phyloP scores from a whole-genome alignment of 2,797 vertebrate genomes.

The Microhierax caerulescens region DNA sequence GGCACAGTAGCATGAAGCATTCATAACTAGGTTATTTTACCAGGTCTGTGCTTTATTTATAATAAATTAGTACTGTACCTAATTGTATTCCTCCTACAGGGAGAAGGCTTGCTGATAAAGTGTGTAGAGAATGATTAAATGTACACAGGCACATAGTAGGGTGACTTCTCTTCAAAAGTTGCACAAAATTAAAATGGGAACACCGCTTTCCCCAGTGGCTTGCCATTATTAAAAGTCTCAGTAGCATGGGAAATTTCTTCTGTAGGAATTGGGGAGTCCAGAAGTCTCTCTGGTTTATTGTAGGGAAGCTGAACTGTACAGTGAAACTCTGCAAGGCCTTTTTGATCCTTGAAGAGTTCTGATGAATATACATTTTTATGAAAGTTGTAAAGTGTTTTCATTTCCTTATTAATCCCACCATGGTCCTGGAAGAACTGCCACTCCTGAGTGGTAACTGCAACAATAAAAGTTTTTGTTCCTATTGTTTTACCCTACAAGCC shows the following conservation, averaged over 20 bases:
- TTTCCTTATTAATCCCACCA: slow-evolving; percentile 70
- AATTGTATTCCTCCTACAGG: slow-evolving; percentile 72
- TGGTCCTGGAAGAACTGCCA: slow-evolving; percentile 66
- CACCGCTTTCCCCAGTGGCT: slow-evolving; percentile 61
- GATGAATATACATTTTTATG: slow-evolving; percentile 75
- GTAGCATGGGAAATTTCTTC: slow-evolving; percentile 74
- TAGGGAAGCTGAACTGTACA: slow-evolving; percentile 71
- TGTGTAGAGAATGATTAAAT: slow-evolving; percentile 67
- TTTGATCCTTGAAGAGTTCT: slow-evolving; percentile 77
- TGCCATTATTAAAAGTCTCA: slow-evolving; percentile 76
- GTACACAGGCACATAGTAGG: slow-evolving; percentile 52
- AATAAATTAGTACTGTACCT: slow-evolving; percentile 70
- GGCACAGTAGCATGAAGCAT: slow-evolving; percentile 51
- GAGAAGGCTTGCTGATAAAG: slow-evolving; percentile 67
- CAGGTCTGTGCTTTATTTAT: slow-evolving; percentile 69
- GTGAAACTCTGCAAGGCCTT: slow-evolving; percentile 75
- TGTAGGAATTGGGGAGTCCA: slow-evolving; percentile 62
- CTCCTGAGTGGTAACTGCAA: slow-evolving; percentile 64
- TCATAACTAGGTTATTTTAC: slow-evolving; percentile 68
- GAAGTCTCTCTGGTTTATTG: slow-evolving; percentile 67
- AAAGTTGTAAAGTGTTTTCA: slow-evolving; percentile 73
- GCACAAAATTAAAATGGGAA: slow-evolving; percentile 75
- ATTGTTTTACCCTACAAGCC: slow-evolving; percentile 69
- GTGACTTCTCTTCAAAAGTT: slow-evolving; percentile 70
- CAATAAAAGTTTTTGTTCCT: slow-evolving; percentile 50